Evolutionary conservation across 2,113 vertebrate species (phyloP), one percentile per base, ranked within the genome.

Genomic region (Hystrix cristata): DNA sequence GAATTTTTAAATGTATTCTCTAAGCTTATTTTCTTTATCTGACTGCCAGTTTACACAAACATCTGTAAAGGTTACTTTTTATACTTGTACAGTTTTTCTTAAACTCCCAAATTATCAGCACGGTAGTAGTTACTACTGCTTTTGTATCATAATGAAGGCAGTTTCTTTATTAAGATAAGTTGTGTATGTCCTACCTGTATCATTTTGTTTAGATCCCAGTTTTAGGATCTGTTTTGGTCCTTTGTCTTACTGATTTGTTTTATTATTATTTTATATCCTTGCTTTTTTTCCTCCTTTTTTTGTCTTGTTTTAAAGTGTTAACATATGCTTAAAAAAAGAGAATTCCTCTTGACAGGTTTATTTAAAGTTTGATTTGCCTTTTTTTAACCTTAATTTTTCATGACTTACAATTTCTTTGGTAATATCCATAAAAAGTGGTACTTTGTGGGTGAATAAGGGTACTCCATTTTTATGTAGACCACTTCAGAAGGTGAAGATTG

Each of bases 41-140:
- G 86, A 91, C 88, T 98, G 98, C 97, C 98, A 98, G 57, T 98
- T 98, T 98, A 97, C 92, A 88, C 95, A 97, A 98, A 97, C 78
- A 79, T 93, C 95, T 94, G 95, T 97, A 91, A 92, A 96, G 97
- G 97, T 98, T 89, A 95, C 94, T 96, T 98, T 98, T 98, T 98
- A 97, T 98, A 98, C 93, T 98, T 98, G 98, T 98, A 98, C 95
- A 98, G 98, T 98, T 98, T 98, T 98, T 98, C 95, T 98, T 98
- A 98, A 93, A 85, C 11, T 87, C 67, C 13, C n/a, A 91, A 86
- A 91, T 97, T 84, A 95, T 53, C 31, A 94, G 84, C 94, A 55
- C 96, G 97, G 46, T 96, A 94, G 64, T 79, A 51, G n/a, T 31
- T 90, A 51, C 97, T 97, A 97, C 98, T 92, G 97, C 82, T 11